These are phyloP conservation scores for Campodea augens DNA, from an alignment of 1,140 invertebrate genomes.

Conservation along the genomic window DNA sequence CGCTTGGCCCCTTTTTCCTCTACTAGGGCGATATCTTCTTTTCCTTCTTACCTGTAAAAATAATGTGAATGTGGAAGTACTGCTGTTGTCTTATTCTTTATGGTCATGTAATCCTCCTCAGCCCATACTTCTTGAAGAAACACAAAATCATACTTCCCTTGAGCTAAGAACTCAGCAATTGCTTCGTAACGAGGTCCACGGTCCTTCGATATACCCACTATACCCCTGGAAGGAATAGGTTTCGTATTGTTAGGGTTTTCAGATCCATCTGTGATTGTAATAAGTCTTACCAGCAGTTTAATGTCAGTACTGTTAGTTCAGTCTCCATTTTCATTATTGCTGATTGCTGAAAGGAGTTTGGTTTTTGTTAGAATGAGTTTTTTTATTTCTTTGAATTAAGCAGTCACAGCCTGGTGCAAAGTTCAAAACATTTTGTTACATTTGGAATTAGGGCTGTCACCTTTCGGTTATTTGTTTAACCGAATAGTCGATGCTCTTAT, in stretches of 20 bases:
- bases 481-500: too few species aligned
- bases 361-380: too few species aligned
- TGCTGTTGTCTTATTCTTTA: constrained; percentile 36
- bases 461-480: too few species aligned
- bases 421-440: too few species aligned
- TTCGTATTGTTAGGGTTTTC: neutral
- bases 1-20: too few species aligned
- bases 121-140: constrained; percentile 87
- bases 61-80: constrained; percentile 73
- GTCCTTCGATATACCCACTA: constrained; percentile 58
- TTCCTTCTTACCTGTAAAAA: constrained; percentile 77
- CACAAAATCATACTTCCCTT: constrained; percentile 61
- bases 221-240: constrained; percentile 40
- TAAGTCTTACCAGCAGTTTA: constrained; percentile 37
- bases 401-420: too few species aligned
- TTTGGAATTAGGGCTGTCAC: too few species aligned
- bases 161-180: constrained; percentile 49
- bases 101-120: constrained; percentile 48
- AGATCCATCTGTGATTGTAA: constrained; percentile 5
- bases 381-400: too few species aligned
- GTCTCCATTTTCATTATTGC: constrained; percentile 17
- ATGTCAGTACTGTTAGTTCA: constrained; percentile 24
- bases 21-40: constrained; percentile 1
- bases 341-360: neutral
- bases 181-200: constrained; percentile 51